These are phyloP conservation scores for Catharus bicknelli DNA, from an alignment of 2,113 vertebrate species.

Conservation along the genomic window DNA sequence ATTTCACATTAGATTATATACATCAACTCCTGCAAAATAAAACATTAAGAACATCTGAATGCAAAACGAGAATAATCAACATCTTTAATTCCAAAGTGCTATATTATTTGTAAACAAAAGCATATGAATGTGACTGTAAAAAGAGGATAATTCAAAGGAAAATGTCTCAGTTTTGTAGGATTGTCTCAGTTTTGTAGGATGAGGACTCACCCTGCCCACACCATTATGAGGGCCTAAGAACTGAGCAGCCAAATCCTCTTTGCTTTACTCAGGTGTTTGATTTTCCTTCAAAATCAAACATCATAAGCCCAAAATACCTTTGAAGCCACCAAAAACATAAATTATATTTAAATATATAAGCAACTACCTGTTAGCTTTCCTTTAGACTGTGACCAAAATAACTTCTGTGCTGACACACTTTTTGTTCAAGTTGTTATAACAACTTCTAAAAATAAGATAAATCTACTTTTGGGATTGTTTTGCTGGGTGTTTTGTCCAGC, in stretches of 20 bases:
- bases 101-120: conserved; percentile 52
- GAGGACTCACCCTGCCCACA: not conserved
- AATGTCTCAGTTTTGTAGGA: not conserved
- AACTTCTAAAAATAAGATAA: not conserved
- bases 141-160: not conserved
- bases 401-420: not conserved
- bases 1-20: conserved; percentile 12
- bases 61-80: conserved; percentile 30
- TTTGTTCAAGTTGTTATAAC: not conserved
- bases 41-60: conserved; percentile 14
- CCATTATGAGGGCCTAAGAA: not conserved
- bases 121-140: conserved; percentile 33
- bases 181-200: not conserved
- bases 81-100: conserved; percentile 46
- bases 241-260: not conserved
- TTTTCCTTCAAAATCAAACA: not conserved
- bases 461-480: not conserved
- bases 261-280: not conserved
- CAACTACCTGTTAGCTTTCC: not conserved
- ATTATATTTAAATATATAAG: not conserved
- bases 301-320: not conserved
- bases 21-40: not conserved
- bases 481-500: not conserved
- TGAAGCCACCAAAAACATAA: not conserved
- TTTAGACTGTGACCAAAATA: not conserved